Base-by-base conservation (phyloP, 2,797 vertebrate genomes). In the Tenualosa ilisha region DNA sequence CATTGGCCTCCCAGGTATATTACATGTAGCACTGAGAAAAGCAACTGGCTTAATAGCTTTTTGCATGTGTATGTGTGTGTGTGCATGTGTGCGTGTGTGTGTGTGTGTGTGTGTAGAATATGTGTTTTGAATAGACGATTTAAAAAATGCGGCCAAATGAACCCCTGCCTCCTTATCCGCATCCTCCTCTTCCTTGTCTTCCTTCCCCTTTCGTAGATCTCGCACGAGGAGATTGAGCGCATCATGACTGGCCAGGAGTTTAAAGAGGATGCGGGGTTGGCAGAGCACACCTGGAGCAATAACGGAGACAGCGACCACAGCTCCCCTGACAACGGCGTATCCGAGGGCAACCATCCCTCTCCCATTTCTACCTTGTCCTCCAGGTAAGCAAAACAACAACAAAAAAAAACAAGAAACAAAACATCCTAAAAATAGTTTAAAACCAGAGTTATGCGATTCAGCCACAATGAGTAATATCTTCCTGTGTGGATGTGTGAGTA, bases 201-300 rank as follows among this genome's bases (percentile, higher is more conserved):
- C 50, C 50, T 46, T 22, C 43, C 59, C 37, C 0, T 22, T 7
- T 13, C 40, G 22, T 92, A 96, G 96, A 96, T 96, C 90, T 96
- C 96, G 0, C 96, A 96, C 87, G 95, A 96, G 86, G 96, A 96
- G 89, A 96, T 96, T 31, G 96, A 96, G 91, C 93, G 96, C 89
- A 96, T 96, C 89, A 96, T 96, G 96, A 95, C 96, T 89, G 96
- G 96, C 81, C 96, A 96, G 90, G 96, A 96, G 85, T 96, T 96
- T 91, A 95, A 96, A 89, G 96, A 96, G 91, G 96, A 96, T 82
- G 93, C 95, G 84, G 96, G 95, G 89, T 94, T 85, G 31, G 81
- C 85, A 3, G 83, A 84, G 7, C 83, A 95, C 85, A 94, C 94
- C 61, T 96, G 96, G 95, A 95, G 94, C 91, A 96, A 95, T 94